Percentiles rank a stretch among this genome's conserved stretches.
These are phyloP conservation scores for Diadromus collaris DNA, from an alignment of 2,888 invertebrate genomes.

Conservation along the genomic window DNA sequence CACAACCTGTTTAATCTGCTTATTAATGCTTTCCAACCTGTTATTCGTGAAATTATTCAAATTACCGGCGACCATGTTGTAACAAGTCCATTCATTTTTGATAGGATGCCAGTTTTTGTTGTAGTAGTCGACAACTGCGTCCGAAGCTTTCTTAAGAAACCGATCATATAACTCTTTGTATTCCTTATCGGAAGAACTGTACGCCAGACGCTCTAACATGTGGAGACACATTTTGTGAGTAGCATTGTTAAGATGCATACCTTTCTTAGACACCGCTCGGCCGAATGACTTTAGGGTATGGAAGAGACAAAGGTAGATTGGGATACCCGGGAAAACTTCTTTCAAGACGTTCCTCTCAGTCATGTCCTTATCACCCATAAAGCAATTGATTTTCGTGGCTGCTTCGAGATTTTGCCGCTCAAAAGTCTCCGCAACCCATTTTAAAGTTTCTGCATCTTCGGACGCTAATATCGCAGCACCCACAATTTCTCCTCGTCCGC, in stretches of 20 bases:
- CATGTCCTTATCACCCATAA: slow-evolving; percentile 48
- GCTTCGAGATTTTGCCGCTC: slow-evolving; percentile 19
- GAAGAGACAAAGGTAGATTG: slow-evolving; percentile 39
- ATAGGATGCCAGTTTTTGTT: slow-evolving; percentile 41
- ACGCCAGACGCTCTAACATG: slow-evolving; percentile 4
- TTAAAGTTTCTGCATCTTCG: slow-evolving; percentile 28
- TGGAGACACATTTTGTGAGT: background rate
- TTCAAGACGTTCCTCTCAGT: slow-evolving; percentile 29
- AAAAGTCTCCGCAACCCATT: slow-evolving; percentile 38
- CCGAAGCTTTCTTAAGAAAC: too few relatives aligned
- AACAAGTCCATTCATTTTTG: slow-evolving; percentile 25
- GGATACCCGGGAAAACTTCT: slow-evolving; percentile 25
- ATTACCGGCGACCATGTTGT: slow-evolving; percentile 30
- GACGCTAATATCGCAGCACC: slow-evolving; percentile 17
- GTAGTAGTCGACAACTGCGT: slow-evolving; percentile 34
- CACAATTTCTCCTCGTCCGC: slow-evolving; percentile 52
- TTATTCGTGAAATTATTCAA: slow-evolving; percentile 38
- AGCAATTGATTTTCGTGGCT: slow-evolving; percentile 18
- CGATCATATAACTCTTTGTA: too few relatives aligned
- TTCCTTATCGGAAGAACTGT: too few relatives aligned
- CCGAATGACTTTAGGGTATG: slow-evolving; percentile 33
- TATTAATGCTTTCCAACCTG: slow-evolving; percentile 34
- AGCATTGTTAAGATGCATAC: slow-evolving; percentile 1
- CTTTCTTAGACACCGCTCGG: slow-evolving; percentile 3
- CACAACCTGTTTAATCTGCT: slow-evolving; percentile 31